Percentiles rank a stretch among this genome's conserved stretches.
These are phyloP conservation scores for Panzeria rudis DNA, from an alignment of 2,888 invertebrate genomes.

Conservation along the genomic window DNA sequence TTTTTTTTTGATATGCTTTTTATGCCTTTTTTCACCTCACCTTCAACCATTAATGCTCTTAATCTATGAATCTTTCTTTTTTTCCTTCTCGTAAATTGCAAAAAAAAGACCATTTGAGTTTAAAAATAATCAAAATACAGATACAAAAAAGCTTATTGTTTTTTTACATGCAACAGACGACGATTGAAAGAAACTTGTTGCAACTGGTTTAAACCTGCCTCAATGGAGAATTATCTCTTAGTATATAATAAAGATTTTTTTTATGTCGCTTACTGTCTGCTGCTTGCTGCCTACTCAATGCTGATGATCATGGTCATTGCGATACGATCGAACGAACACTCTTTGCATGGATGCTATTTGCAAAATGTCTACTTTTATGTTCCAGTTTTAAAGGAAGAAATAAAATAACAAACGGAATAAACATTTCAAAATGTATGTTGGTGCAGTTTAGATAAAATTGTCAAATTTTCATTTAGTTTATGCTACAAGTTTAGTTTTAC, in stretches of 20 bases:
- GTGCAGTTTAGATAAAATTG: neutral
- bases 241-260: conserved; percentile 2
- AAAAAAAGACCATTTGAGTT: conserved; percentile 1
- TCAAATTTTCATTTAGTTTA: neutral
- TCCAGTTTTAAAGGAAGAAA: neutral
- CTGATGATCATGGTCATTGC: conserved; percentile 38
- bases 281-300: neutral
- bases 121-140: conserved; percentile 13
- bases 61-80: conserved; percentile 4
- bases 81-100: conserved; percentile 3
- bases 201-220: conserved; percentile 52
- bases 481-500: too few relatives aligned
- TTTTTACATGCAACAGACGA: conserved; percentile 30
- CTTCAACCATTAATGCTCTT: conserved; percentile 12
- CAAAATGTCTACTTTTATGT: conserved; percentile 10
- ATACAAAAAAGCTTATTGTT: conserved; percentile 16
- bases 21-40: conserved; percentile 2
- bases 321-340: conserved; percentile 7
- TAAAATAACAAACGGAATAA: neutral
- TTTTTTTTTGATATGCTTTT: neutral
- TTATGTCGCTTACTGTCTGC: conserved; percentile 24
- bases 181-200: conserved; percentile 34
- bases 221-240: conserved; percentile 47
- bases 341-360: neutral
- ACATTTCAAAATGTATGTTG: neutral